Base-by-base conservation (phyloP, 1,140 invertebrate genomes). In the Brachionus manjavacas region DNA sequence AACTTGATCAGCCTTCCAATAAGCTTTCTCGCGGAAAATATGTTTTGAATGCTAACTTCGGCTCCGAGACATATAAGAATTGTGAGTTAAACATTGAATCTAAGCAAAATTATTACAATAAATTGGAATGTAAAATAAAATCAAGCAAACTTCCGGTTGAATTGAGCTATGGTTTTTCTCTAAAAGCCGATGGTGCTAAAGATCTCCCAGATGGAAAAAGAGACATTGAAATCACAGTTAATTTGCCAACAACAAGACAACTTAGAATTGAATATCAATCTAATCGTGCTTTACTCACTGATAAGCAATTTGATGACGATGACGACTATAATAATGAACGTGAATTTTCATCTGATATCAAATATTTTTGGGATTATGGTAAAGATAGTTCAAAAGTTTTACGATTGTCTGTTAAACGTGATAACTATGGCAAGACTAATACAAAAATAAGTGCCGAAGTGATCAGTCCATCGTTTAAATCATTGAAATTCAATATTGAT, bases 61-160 rank as follows among this genome's bases (percentile, higher is more conserved):
- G 79, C 11, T 23, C 20, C 0, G 23, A 20, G 0, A 23, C 31
- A n/a, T 64, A 60, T 20, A 81, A 81, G 20, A 81, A 41, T 43
- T 81, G 79, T 25, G 64, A 64, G 64, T 20, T 81, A 20, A 81
- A 81, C 20, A 81, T 81, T 81, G 52, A 81, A 81, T 64, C 79
- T 25, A 60, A 35, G 64, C 16, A 25, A 11, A 39, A 14, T n/a
- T 64, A 60, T 68, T 81, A 81, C 52, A 81, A 81, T 28, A 64
- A 28, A 68, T 23, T 60, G 8, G 11, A 43, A 14, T 81, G 79
- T 81, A 68, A 41, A 81, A 46, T 81, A 20, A 81, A 64, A 25
- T 46, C 79, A 68, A 60, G 8, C 7, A 81, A 35, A 68, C n/a
- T 81, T 20, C 79, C 79, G 25, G 52, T 81, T 64, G 79, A 81